Evolutionary conservation across 1,140 invertebrate species (phyloP).

Genomic region (Drosophila albomicans): DNA sequence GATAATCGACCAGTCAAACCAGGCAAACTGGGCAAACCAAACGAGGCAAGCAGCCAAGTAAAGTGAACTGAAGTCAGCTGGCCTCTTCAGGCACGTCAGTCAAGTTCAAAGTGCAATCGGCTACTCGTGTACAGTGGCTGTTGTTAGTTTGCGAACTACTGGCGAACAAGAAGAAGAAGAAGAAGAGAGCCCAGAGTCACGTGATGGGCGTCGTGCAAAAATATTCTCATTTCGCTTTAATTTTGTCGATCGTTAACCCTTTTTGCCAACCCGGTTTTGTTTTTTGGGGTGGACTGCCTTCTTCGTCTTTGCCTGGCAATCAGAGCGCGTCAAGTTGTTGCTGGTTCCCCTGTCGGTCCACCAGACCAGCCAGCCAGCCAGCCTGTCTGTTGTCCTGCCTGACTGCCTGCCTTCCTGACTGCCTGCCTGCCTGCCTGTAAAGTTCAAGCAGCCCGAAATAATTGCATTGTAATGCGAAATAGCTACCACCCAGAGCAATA

Average conservation of each 20-base stretch:
- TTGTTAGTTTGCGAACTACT: conserved; percentile 32
- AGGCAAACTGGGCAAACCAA: conserved; percentile 29
- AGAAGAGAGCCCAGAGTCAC: conserved; percentile 34
- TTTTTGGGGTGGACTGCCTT: conserved; percentile 20
- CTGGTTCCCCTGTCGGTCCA: conserved; percentile 8
- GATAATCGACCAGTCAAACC: conserved; percentile 49
- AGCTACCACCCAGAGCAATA: conserved; percentile 62
- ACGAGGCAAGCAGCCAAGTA: conserved; percentile 29
- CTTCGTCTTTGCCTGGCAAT: conserved; percentile 61
- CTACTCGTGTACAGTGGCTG: conserved; percentile 33
- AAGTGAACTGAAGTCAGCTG: conserved; percentile 48
- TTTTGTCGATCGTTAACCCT: conserved; percentile 82
- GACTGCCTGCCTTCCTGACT: conserved; percentile 6
- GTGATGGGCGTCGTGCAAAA: conserved; percentile 47
- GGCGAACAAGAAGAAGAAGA: neutral
- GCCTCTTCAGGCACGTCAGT: conserved; percentile 75
- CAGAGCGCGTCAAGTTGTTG: conserved; percentile 69
- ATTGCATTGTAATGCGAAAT: conserved; percentile 84
- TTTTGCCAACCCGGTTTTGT: conserved; percentile 33
- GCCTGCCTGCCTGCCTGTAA: conserved; percentile 26
- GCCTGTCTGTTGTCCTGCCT: conserved; percentile 5
- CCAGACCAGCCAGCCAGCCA: conserved; percentile 5
- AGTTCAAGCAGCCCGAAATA: conserved; percentile 82
- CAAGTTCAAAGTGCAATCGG: conserved; percentile 76
- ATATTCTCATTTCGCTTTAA: conserved; percentile 72